Evolutionary conservation across 2,888 invertebrate genomes (phyloP).

Genomic region (Drosophila aldrichi): DNA sequence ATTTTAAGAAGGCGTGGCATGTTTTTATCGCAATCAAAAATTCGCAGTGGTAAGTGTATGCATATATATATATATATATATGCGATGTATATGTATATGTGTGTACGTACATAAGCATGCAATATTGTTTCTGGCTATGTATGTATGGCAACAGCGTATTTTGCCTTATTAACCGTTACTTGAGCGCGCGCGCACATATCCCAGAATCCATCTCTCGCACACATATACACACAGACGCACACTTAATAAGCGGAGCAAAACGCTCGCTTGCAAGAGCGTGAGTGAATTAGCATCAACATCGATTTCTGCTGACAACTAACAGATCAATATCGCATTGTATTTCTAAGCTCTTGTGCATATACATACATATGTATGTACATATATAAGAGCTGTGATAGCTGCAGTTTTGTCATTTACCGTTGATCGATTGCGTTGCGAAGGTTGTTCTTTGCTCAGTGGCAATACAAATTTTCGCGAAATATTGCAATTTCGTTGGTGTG

Average conservation of each 20-base stretch:
- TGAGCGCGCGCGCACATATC: conserved; percentile 6
- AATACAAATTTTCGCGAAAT: background rate
- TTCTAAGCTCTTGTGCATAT: background rate
- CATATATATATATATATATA: background rate
- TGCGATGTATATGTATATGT: conserved; percentile 1
- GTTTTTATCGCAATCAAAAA: conserved; percentile 51
- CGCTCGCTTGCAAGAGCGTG: background rate
- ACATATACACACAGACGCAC: conserved; percentile 9
- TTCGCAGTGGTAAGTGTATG: conserved; percentile 58
- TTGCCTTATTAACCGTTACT: conserved; percentile 36
- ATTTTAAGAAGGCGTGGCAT: conserved; percentile 46
- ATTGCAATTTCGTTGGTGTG: conserved; percentile 14
- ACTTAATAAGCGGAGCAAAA: background rate
- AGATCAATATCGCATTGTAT: conserved; percentile 1
- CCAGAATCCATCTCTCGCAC: background rate
- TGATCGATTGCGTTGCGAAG: conserved; percentile 13
- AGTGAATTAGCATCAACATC: background rate
- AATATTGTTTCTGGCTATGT: background rate
- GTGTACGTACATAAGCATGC: conserved; percentile 4
- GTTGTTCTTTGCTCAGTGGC: background rate
- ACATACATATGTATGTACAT: no score
- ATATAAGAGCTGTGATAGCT: background rate
- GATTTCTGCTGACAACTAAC: conserved; percentile 4
- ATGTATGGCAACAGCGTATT: conserved; percentile 22
- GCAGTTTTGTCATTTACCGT: conserved; percentile 9